Conservation (phyloP, 2,113 vertebrate genomes). For the Tragulus kanchil region DNA sequence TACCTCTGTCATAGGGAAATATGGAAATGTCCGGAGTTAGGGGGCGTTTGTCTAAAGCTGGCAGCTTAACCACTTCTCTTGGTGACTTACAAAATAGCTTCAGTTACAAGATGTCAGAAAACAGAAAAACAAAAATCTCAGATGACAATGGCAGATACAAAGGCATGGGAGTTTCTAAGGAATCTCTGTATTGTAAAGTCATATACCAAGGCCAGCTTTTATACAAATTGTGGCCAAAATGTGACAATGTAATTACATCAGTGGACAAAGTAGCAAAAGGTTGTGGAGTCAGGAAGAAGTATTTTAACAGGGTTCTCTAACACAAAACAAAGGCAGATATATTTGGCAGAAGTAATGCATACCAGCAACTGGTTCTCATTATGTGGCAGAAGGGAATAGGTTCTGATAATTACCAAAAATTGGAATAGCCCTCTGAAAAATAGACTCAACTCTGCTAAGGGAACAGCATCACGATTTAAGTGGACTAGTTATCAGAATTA, state of each 20-base stretch:
- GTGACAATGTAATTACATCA: conserved; percentile 28
- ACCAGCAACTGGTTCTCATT: conserved; percentile 62
- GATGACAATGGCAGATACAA: background rate
- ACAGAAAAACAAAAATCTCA: background rate
- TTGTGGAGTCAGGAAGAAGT: background rate
- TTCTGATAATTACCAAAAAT: conserved; percentile 66
- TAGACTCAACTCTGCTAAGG: conserved; percentile 54
- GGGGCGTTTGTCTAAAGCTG: background rate
- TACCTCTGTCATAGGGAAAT: background rate
- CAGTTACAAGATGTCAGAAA: background rate
- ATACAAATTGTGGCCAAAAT: conserved; percentile 53
- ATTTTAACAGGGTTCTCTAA: background rate
- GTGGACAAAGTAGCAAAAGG: conserved; percentile 4
- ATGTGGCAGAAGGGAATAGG: conserved; percentile 50
- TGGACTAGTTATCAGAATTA: conserved; percentile 68
- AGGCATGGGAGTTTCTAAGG: background rate
- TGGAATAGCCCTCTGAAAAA: conserved; percentile 45
- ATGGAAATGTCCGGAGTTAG: background rate
- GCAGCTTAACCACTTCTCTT: background rate
- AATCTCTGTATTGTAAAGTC: background rate
- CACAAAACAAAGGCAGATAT: conserved; percentile 68
- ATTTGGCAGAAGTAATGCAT: conserved; percentile 61
- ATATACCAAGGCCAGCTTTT: background rate
- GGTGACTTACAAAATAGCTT: background rate
- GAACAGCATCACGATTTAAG: conserved; percentile 81